Evolutionary conservation across 2,113 vertebrate species (phyloP).

Genomic region (Galbula dea): DNA sequence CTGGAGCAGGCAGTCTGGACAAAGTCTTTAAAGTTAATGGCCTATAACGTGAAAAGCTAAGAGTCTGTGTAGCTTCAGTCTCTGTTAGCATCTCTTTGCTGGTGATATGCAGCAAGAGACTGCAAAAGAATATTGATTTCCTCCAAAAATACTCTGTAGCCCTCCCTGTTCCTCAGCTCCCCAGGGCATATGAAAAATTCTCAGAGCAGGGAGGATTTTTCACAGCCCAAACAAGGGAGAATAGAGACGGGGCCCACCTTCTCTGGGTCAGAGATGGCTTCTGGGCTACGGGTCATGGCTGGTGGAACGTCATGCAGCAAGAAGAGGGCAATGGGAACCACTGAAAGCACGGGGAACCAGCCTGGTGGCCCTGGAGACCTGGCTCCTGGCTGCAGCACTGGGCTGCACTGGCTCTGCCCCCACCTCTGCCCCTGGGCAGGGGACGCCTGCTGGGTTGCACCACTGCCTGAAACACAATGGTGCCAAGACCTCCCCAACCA

Average conservation of each 20-base stretch:
- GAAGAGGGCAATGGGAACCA: too few species aligned
- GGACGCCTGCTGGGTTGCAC: not conserved
- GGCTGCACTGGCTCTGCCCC: not conserved
- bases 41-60: not conserved
- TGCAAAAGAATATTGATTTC: not conserved
- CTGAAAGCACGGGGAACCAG: not conserved
- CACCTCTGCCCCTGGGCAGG: not conserved
- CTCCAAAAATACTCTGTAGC: not conserved
- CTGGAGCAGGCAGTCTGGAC: not conserved
- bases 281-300: not conserved
- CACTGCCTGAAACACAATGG: not conserved
- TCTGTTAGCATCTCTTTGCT: not conserved
- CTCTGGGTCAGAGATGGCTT: not conserved
- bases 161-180: not conserved
- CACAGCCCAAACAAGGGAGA: too few species aligned
- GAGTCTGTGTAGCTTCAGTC: not conserved
- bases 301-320: rapidly evolving
- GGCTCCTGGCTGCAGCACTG: not conserved
- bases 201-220: not conserved
- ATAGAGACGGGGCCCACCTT: not conserved
- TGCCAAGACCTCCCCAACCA: not conserved
- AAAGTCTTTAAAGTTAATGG: not conserved
- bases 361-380: not conserved
- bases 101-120: not conserved
- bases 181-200: not conserved